Base-by-base conservation (phyloP, 2,797 vertebrate species). In the Tenualosa thibaudeaui region DNA sequence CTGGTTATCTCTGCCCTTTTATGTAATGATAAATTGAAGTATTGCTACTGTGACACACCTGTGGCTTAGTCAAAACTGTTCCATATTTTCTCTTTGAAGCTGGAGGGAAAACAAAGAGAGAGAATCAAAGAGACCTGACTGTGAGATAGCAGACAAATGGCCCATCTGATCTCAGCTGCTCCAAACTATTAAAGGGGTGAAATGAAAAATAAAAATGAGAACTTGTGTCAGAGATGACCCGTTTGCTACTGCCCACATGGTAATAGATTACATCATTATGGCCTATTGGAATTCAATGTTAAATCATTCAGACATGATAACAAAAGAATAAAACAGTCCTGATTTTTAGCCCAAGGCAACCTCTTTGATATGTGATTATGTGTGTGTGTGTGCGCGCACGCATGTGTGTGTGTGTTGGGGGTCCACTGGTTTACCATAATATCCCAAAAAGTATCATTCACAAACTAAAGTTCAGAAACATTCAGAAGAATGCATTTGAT, bases 251-350 rank as follows among this genome's bases (percentile, higher is more conserved):
- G n/a, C 37, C 49, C 54, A 71, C 62, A 87, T 94, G 91, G 87
- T 93, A 91, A 94, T 92, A 90, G 90, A 93, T 93, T 94, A 90
- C 92, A 89, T 94, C 92, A 94, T 87, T 88, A 89, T 91, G 8
- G 7, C 50, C 10, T 51, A 89, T 91, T 92, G 93, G 92, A 93
- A 93, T 92, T 89, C 90, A 92, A 93, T 88, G 85, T 88, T 90
- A 85, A 91, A 88, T 90, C 88, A 92, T 91, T 92, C 37, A 49
- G 50, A 83, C 65, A 88, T 85, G 71, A 85, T 53, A 13, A 50
- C 75, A 81, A 17, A 84, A 82, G 82, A 84, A 84, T 82, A 68
- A 19, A 50, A 81, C 81, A 83, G 84, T 83, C 54, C 46, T 85
- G 31, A 84, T 87, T 87, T 88, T 82, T 40, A 88, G 84, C 85